phyloP scores from a whole-genome alignment of 2,888 invertebrate genomes.

The Megalurothrips usitatus region DNA sequence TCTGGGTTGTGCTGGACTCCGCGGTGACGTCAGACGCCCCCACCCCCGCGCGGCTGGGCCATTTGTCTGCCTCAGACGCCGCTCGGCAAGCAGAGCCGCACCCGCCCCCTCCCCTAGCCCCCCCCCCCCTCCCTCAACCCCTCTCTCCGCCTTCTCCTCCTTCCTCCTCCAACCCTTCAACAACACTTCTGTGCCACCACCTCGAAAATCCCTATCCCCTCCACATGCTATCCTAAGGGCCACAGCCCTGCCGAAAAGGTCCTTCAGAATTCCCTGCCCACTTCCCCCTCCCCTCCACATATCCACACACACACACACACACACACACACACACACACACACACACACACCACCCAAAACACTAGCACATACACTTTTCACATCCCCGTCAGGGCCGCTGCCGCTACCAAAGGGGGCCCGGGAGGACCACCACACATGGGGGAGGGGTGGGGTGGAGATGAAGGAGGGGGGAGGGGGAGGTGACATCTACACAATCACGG shows the following conservation, averaged over 20 bases:
- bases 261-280: not conserved
- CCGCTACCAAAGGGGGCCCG: too few relatives aligned
- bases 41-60: not conserved
- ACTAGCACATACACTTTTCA: not conserved
- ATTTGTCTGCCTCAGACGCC: conserved; percentile 22
- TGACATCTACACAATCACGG: not conserved
- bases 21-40: not conserved
- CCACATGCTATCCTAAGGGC: too few relatives aligned
- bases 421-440: too few relatives aligned
- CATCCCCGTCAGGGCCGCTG: not conserved
- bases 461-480: not conserved
- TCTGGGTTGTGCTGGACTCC: not conserved
- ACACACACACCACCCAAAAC: not conserved
- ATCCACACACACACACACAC: too few relatives aligned
- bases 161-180: not conserved
- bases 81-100: not conserved
- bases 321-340: not conserved
- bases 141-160: not conserved
- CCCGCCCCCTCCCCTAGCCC: not conserved
- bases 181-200: not conserved
- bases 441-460: not conserved
- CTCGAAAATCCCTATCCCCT: too few relatives aligned
- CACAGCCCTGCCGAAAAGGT: too few relatives aligned
- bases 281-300: not conserved
- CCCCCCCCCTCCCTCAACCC: not conserved